Base-by-base conservation (phyloP, 2,888 invertebrate genomes). In the Marronus borbonicus region DNA sequence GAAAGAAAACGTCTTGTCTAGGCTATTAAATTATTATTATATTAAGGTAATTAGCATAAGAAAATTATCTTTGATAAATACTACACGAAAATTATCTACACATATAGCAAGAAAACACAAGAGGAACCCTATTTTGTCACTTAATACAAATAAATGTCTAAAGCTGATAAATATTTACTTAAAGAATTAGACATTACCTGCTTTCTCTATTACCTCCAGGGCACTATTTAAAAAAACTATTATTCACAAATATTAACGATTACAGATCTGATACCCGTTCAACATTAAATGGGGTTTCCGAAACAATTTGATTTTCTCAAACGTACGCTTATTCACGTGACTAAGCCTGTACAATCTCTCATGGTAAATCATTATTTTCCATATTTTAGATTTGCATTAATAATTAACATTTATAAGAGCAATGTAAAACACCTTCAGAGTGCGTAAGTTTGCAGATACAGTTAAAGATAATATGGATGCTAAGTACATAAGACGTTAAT, bases 371-470 rank as follows among this genome's bases (percentile, higher is more conserved):
- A 39, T 24, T 24, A 1, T 28, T 24, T 60, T 72, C 28, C 44
- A 60, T 60, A 31, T 31, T 24, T 49, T 44, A 14, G 7, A 44
- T 74, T 70, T 60, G 28, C 72, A 60, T 44, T 74, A 74, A 74
- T 60, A 74, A 60, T 74, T 74, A 60, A 62, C 72, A 49, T 14
- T 24, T 20, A 3, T 20, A 68, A 60, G 60, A 72, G 58, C 39
- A 72, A 44, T 60, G n/a, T 5, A 20, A n/a, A 49, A 7, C 28
- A 12, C 17, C 24, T 12, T 8, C 49, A 39, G 10, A 58, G 60
- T 14, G 39, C 39, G 10, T 44, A 74, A 74, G 60, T 74, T 60
- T 74, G 60, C 39, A 24, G 36, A 65, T 39, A 65, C 28, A 10
- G 14, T 36, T 58, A 44, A 72, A 58, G 58, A 39, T 60, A 58